Base-by-base conservation (phyloP, 2,888 invertebrate species). In the Urechis unicinctus region DNA sequence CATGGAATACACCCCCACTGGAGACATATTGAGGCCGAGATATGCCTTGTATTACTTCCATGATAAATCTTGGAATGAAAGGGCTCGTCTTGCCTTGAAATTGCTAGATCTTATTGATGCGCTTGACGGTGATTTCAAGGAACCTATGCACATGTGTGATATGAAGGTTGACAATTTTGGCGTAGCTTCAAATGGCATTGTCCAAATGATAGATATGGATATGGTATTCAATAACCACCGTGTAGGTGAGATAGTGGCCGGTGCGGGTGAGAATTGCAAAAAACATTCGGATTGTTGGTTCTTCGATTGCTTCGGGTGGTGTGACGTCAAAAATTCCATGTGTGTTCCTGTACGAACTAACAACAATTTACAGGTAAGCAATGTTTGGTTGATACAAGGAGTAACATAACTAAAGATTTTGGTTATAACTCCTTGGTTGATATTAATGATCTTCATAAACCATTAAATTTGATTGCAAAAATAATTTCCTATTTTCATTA, bases 351-450 rank as follows among this genome's bases (percentile, higher is more conserved):
- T 80, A 1, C 82, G 86, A 1, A 78, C 79, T 3, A 86, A 86
- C 69, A 84, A 85, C 68, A 87, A 87, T 72, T 73, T 86, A 60
- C 84, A 87, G 81, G 83, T 86, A n/a, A n/a, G n/a, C n/a, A n/a
- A n/a, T n/a, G n/a, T n/a, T n/a, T n/a, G n/a, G n/a, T n/a, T n/a
- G n/a, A n/a, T n/a, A n/a, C n/a, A n/a, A n/a, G n/a, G n/a, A n/a
- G n/a, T n/a, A n/a, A n/a, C n/a, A n/a, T n/a, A n/a, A n/a, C n/a
- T n/a, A n/a, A n/a, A n/a, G n/a, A n/a, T n/a, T n/a, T n/a, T n/a
- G n/a, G n/a, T n/a, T n/a, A n/a, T n/a, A n/a, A n/a, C n/a, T n/a
- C n/a, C n/a, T n/a, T n/a, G n/a, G n/a, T n/a, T n/a, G n/a, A n/a
- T n/a, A n/a, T n/a, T n/a, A n/a, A n/a, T n/a, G n/a, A n/a, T n/a